Evolutionary conservation across 1,140 invertebrate genomes (phyloP), one percentile per base, ranked within the genome.

Genomic region (Camponotus pennsylvanicus): DNA sequence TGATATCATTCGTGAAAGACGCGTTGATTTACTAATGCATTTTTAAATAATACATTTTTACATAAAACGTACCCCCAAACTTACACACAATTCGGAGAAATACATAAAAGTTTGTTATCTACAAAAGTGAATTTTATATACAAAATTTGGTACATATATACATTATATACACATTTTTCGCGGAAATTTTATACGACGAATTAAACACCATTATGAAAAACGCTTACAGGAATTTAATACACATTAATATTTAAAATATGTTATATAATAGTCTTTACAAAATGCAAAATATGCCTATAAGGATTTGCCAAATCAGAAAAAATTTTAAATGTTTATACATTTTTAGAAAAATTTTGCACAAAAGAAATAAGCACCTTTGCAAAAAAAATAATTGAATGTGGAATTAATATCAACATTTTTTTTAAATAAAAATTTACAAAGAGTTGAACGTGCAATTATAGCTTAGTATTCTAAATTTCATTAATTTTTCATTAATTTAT

Each of bases 141-240:
- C 15, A 6, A 64, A 49, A 66, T 67, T 49, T 18, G 18, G 4
- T 11, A 40, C 18, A 27, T 13, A 27, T 42, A 55, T 70, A 55
- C 34, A 52, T 34, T 13, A 40, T 7, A 55, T 55, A 40, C 1
- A 57, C 9, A 18, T 8, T 49, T 34, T 42, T 18, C 4, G 13
- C n/a, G 59, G 34, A 57, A 61, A n/a, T 42, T 42, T 57, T 71
- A 5, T 42, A 71, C 27, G 15, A 80, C 13, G 55, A 69, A 55
- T 69, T 40, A n/a, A 57, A 8, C 13, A 3, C 15, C 45, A 4
- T 55, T 11, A 21, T 70, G 32, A 32, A 40, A 75, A 32, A 15
- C 11, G 49, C 37, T 67, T 5, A 71, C 37, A 71, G 27, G 27
- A 71, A 71, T 61, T 69, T 59, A 11, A 80, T 63, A 67, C 55